phyloP scores from a whole-genome alignment of 2,113 vertebrate species.

The Gymnobelideus leadbeateri region DNA sequence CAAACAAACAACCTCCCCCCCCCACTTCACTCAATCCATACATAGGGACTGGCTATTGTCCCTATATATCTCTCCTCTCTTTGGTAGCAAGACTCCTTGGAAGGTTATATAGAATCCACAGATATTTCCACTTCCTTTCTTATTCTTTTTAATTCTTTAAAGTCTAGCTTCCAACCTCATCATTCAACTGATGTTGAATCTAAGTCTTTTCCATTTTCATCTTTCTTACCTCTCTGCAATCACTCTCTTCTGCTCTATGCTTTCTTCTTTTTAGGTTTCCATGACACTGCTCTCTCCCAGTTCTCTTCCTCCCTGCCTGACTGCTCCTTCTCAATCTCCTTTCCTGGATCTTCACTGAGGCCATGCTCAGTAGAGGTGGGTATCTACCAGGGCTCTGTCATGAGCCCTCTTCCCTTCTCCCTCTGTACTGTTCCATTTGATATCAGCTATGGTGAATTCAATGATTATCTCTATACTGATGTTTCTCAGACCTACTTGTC shows the following conservation, averaged over 20 bases:
- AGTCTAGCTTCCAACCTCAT: not conserved
- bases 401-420: not conserved
- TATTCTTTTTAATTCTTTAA: not conserved
- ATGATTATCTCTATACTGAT: not conserved
- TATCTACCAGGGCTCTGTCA: not conserved
- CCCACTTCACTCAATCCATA: not conserved
- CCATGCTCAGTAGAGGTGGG: not conserved
- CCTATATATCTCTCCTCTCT: not conserved
- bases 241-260: not conserved
- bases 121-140: not conserved
- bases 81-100: not conserved
- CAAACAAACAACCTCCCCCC: not conserved
- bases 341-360: not conserved
- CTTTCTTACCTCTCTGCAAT: not conserved
- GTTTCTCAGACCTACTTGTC: not conserved
- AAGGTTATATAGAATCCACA: not conserved
- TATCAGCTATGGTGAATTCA: not conserved
- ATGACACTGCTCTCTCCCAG: not conserved
- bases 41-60: not conserved
- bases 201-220: not conserved
- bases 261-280: not conserved
- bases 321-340: not conserved
- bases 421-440: not conserved
- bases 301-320: not conserved
- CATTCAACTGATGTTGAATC: not conserved